Conservation (phyloP, 2,113 vertebrate species). For the Canis aureus region DNA sequence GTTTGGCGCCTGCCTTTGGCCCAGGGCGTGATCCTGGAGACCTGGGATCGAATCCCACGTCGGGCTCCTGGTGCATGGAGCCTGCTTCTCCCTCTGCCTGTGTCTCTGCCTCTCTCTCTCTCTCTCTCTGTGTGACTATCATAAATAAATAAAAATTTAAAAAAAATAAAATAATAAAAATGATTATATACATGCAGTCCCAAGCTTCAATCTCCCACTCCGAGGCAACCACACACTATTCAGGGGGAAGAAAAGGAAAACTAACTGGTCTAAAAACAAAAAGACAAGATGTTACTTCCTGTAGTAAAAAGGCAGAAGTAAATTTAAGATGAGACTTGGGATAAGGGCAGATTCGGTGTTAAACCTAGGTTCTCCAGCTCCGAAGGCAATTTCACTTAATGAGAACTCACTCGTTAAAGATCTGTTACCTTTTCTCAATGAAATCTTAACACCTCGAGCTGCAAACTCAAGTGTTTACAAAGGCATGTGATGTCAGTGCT, state of each 20-base stretch:
- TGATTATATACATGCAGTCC: neutral
- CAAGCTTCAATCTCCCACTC: neutral
- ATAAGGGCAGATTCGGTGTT: conserved; percentile 18
- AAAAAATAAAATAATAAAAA: neutral
- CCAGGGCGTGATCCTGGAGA: too few species aligned
- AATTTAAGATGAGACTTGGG: neutral
- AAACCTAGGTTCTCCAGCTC: neutral
- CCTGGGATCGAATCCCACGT: too few species aligned
- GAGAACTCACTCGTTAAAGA: neutral
- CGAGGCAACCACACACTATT: neutral
- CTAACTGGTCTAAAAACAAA: neutral
- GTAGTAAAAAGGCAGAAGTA: neutral
- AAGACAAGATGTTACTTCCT: neutral
- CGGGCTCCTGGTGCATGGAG: too few species aligned
- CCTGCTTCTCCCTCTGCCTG: too few species aligned
- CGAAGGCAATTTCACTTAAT: neutral
- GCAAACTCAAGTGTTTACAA: neutral
- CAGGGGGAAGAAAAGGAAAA: neutral
- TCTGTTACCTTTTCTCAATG: conserved; percentile 31
- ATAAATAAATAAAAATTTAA: too few species aligned
- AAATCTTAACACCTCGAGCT: neutral
- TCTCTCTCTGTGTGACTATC: too few species aligned
- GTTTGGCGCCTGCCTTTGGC: too few species aligned
- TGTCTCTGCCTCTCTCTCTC: too few species aligned
- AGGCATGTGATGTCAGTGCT: neutral